phyloP scores from a whole-genome alignment of 2,797 vertebrate species.

The Pseudochaenichthys georgianus region DNA sequence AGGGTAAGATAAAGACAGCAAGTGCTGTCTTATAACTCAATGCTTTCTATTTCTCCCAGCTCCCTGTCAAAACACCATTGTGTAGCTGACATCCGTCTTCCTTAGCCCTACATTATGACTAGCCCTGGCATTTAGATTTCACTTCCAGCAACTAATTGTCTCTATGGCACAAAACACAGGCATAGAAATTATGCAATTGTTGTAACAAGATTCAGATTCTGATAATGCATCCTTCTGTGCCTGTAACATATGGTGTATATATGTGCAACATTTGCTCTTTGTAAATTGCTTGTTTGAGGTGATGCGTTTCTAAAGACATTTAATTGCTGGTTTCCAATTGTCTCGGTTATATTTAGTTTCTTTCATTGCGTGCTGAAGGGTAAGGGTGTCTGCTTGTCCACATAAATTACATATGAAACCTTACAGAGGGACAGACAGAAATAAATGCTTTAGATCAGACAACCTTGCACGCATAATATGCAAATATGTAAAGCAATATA shows the following conservation, averaged over 20 bases:
- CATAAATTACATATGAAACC: constrained; percentile 2
- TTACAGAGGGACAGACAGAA: constrained; percentile 5
- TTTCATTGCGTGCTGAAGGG: constrained; percentile 7
- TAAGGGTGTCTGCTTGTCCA: not conserved
- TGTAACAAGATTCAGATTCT: constrained; percentile 46
- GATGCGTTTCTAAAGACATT: not conserved
- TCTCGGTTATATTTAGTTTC: not conserved
- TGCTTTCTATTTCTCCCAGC: constrained; percentile 32
- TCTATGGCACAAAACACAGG: constrained; percentile 41
- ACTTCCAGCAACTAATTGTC: constrained; percentile 65
- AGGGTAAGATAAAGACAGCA: constrained; percentile 28
- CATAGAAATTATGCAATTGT: constrained; percentile 36
- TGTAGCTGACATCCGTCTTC: constrained; percentile 53
- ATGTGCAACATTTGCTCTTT: constrained; percentile 15
- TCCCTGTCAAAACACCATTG: constrained; percentile 58
- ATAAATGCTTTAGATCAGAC: constrained; percentile 2
- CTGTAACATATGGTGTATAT: not conserved
- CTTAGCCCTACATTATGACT: constrained; percentile 53
- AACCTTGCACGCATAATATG: constrained; percentile 5
- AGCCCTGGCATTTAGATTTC: constrained; percentile 65
- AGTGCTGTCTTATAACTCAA: constrained; percentile 16
- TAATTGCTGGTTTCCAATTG: too few relatives aligned
- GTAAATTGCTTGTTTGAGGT: constrained; percentile 13
- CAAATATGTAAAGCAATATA: not conserved
- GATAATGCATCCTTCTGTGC: not conserved